Base-by-base conservation (phyloP, 2,113 vertebrate genomes). In the Oophaga pumilio region DNA sequence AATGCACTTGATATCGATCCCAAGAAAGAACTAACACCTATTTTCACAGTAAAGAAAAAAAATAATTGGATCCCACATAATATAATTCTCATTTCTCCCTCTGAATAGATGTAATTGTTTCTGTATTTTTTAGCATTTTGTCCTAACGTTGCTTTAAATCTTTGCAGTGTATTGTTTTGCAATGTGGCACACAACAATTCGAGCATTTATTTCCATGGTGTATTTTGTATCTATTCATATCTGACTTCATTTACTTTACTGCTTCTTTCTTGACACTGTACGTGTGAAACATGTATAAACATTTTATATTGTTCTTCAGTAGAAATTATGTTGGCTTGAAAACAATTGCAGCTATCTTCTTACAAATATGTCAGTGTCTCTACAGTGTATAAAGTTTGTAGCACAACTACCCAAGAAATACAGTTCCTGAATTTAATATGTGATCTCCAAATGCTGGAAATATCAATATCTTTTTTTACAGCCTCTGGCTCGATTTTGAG, bases 1-100 rank as follows among this genome's bases (percentile, higher is more conserved):
- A 85, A 85, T 73, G 33, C 84, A 85, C 59, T 85, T 85, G 71
- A 85, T 76, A 85, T 85, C 33, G 73, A 85, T 85, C 84, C 26
- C 43, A 77, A 76, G 57, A 85, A 77, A 76, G 56, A 64, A 59
- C 57, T 64, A 85, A 77, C 73, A 85, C 84, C 69, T 60, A 76
- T 77, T 76, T 85, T 66, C 43, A 66, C 60, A 79, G 76, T 26
- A 57, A 33, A 84, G 33, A 52, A 85, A 85, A 79, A 78, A 50
- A 76, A 68, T 86, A 66, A 79, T 86, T 78, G 60, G 62, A 79
- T 79, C 60, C 14, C 24, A 79, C 24, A 68, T 84, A 73, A 84
- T 84, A 74, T 71, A 74, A 57, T 84, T 84, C 69, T 84, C 68
- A 57, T 74, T 57, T 71, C 66, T 74, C 33, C 68, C 4, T 84